Conservation (phyloP, 2,113 vertebrate genomes). For the Bufo bufo region DNA sequence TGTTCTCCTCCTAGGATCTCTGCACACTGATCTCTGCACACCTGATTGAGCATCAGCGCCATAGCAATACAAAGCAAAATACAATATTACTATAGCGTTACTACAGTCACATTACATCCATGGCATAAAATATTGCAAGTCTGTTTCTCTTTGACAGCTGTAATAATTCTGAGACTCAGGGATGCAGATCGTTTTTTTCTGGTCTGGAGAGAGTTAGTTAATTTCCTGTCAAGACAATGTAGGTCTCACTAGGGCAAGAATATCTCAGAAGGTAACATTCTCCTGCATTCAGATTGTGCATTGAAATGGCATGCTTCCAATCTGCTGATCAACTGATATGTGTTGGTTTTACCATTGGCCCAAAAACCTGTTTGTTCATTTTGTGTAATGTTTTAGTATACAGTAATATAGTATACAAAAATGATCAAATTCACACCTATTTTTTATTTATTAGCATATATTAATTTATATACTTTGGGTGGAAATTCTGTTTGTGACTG, state of each 20-base stretch:
- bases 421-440: no score
- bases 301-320: neutral
- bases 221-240: conserved; percentile 12
- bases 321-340: neutral
- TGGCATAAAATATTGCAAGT: neutral
- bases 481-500: no score
- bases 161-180: neutral
- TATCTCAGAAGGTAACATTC: neutral
- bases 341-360: neutral
- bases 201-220: neutral
- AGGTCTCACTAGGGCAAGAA: neutral
- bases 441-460: no score
- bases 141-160: neutral
- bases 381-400: no score
- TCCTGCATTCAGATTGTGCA: neutral
- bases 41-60: neutral
- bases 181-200: neutral
- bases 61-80: no score
- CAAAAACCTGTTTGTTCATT: neutral
- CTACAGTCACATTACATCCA: neutral
- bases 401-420: neutral
- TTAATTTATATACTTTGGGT: no score
- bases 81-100: no score
- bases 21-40: neutral
- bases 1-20: no score